phyloP scores from a whole-genome alignment of 2,113 vertebrate genomes.

The Anolis carolinensis region DNA sequence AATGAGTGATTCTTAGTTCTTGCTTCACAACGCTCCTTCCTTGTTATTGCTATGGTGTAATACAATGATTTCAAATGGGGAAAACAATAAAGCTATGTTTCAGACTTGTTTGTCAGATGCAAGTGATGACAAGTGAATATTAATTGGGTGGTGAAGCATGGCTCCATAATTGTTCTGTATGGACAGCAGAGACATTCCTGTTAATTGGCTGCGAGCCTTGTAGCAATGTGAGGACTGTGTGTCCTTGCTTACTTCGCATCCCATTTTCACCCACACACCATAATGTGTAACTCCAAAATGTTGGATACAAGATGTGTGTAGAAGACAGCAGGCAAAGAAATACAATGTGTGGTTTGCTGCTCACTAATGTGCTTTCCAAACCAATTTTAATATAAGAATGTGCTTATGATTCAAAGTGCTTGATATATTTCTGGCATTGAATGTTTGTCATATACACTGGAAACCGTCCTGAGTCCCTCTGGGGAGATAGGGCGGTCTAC shows the following conservation, averaged over 20 bases:
- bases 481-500: too few relatives aligned
- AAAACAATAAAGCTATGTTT: constrained; percentile 56
- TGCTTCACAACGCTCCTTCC: neutral
- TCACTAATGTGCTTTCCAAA: neutral
- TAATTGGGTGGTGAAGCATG: constrained; percentile 62
- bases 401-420: neutral
- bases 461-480: too few relatives aligned
- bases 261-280: neutral
- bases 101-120: constrained; percentile 46
- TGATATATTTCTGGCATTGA: too few relatives aligned
- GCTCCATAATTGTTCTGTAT: constrained; percentile 64
- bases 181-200: constrained; percentile 36
- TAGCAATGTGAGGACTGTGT: constrained; percentile 17
- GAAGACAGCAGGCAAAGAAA: neutral
- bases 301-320: constrained; percentile 1
- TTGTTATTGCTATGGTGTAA: constrained; percentile 26
- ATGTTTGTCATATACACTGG: too few relatives aligned
- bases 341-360: neutral
- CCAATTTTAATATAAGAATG: neutral
- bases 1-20: constrained; percentile 21
- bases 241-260: constrained; percentile 11
- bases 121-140: constrained; percentile 66
- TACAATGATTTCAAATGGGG: constrained; percentile 45
- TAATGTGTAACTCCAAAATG: neutral
- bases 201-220: constrained; percentile 39